A percentile compares a stretch with the other conserved stretches of the same genome.
phyloP scores from a whole-genome alignment of 2,797 vertebrate genomes.

The Sebastes steindachneri region DNA sequence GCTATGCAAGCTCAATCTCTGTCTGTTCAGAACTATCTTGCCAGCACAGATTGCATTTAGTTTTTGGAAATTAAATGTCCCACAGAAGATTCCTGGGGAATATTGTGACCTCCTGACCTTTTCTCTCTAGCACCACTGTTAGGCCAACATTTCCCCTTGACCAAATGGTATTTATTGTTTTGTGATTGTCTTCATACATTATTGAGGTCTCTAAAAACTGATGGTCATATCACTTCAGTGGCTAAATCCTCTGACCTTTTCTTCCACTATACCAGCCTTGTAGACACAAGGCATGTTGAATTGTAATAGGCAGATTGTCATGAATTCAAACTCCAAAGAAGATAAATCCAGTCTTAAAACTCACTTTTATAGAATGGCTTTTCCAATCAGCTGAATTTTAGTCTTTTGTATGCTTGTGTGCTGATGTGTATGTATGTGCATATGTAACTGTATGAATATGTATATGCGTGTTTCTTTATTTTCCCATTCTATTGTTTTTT shows the following conservation, averaged over 20 bases:
- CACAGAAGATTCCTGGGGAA: background rate
- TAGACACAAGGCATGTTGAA: background rate
- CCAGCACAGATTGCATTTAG: background rate
- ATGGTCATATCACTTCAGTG: too few relatives aligned
- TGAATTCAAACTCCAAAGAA: background rate
- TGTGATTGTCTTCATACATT: background rate
- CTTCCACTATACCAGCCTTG: background rate
- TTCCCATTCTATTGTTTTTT: too few relatives aligned
- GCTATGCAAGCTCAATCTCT: conserved; percentile 25
- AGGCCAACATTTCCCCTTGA: background rate
- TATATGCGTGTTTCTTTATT: too few relatives aligned
- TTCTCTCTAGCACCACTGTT: background rate
- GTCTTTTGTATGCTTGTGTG: too few relatives aligned
- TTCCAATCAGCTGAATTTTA: too few relatives aligned
- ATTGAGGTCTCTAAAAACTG: background rate
- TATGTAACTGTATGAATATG: too few relatives aligned
- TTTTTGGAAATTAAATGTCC: background rate
- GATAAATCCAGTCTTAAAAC: background rate
- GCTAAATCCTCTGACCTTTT: background rate
- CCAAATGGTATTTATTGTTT: background rate
- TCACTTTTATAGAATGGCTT: too few relatives aligned
- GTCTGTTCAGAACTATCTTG: background rate
- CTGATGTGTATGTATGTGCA: too few relatives aligned
- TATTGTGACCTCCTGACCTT: background rate
- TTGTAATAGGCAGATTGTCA: background rate